phyloP scores from a whole-genome alignment of 2,888 invertebrate genomes.

The Caprella mutica region DNA sequence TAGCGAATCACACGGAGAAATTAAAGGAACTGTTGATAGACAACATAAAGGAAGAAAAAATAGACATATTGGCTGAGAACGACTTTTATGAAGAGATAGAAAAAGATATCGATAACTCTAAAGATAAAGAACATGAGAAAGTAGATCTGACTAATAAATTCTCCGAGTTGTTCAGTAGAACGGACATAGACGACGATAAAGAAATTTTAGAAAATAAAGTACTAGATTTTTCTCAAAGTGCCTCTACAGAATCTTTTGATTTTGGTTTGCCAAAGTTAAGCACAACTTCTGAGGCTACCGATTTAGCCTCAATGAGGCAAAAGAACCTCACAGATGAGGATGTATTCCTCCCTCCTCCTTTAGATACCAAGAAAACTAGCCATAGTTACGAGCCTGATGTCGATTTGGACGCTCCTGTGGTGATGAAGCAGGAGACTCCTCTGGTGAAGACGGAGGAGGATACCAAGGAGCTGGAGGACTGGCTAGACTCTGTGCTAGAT shows the following conservation, averaged over 20 bases:
- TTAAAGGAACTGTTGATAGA: too few species aligned
- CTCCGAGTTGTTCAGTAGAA: too few species aligned
- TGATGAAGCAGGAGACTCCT: not conserved
- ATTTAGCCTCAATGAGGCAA: not conserved
- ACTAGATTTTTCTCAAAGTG: too few species aligned
- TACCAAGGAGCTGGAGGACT: constrained; percentile 30
- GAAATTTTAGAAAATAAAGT: too few species aligned
- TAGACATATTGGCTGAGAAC: too few species aligned
- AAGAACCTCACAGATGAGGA: not conserved
- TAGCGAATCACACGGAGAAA: too few species aligned
- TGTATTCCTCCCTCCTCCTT: not conserved
- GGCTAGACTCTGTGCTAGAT: constrained; percentile 32
- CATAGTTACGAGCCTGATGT: constrained; percentile 1
- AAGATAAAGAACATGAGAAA: too few species aligned
- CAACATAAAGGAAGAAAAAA: too few species aligned
- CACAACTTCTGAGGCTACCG: not conserved
- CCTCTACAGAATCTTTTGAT: constrained; percentile 16
- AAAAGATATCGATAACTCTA: too few species aligned
- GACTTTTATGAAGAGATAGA: too few species aligned
- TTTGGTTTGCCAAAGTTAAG: constrained; percentile 20
- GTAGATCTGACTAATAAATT: too few species aligned
- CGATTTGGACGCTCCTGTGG: constrained; percentile 5
- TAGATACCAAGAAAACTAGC: not conserved
- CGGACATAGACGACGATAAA: too few species aligned
- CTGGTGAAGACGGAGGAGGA: not conserved